These are phyloP conservation scores for Archips xylosteana DNA, from an alignment of 2,888 invertebrate genomes.

Conservation along the genomic window DNA sequence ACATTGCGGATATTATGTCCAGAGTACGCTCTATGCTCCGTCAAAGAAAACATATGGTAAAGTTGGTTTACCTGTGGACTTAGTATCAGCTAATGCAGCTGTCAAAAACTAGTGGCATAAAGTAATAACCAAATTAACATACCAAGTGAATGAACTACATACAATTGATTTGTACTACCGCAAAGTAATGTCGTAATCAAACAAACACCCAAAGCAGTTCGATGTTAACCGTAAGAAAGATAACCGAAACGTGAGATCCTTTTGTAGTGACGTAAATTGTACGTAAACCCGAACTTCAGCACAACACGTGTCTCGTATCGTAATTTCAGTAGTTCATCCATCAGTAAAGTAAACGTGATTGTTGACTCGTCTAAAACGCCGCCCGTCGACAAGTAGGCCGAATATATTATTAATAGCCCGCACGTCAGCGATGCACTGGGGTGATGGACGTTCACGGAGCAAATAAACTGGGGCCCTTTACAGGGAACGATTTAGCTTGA, in stretches of 20 bases:
- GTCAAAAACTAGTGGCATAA: neutral
- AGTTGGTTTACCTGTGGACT: neutral
- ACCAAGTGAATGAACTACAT: too few species aligned
- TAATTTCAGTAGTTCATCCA: slow-evolving; percentile 30
- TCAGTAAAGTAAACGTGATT: slow-evolving; percentile 38
- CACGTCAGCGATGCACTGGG: slow-evolving; percentile 58
- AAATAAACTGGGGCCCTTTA: slow-evolving; percentile 24
- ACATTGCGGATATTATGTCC: too few species aligned
- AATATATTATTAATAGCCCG: slow-evolving; percentile 77
- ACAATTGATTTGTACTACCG: too few species aligned
- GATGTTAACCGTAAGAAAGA: neutral
- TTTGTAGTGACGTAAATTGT: neutral
- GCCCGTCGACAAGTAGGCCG: slow-evolving; percentile 67
- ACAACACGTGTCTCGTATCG: slow-evolving; percentile 13
- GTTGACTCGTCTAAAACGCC: slow-evolving; percentile 32
- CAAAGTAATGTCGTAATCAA: neutral
- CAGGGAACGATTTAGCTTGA: neutral
- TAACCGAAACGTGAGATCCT: neutral
- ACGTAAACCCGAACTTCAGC: neutral
- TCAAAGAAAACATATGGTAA: neutral
- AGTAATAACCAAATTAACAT: too few species aligned
- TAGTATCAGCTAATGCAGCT: neutral
- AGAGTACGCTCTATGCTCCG: neutral
- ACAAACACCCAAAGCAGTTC: neutral
- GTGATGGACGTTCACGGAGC: slow-evolving; percentile 38